phyloP scores from a whole-genome alignment of 2,113 vertebrate species.

The Myanophis thanlyinensis region DNA sequence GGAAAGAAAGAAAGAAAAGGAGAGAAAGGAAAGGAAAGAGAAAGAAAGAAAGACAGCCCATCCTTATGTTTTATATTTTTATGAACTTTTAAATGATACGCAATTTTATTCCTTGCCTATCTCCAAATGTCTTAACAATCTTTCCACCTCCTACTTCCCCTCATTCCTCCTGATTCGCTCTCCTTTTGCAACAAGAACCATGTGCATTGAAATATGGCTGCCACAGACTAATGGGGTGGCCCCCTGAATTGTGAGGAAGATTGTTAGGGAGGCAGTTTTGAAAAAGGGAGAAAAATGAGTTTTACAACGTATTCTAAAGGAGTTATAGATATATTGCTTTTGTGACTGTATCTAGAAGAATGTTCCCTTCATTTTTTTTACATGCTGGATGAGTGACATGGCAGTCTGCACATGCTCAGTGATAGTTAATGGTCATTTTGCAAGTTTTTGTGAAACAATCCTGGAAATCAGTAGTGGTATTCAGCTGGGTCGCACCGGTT shows the following conservation, averaged over 20 bases:
- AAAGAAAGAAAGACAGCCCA: background rate
- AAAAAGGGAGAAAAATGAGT: background rate
- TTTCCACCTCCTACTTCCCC: background rate
- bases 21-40: background rate
- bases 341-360: background rate
- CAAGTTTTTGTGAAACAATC: background rate
- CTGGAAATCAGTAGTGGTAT: too few relatives aligned
- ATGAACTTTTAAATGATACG: background rate
- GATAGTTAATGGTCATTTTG: background rate
- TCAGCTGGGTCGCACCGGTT: too few relatives aligned
- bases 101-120: background rate
- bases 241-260: background rate
- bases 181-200: background rate
- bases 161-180: background rate
- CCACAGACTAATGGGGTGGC: background rate
- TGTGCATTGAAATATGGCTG: background rate
- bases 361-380: background rate
- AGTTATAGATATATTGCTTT: too few relatives aligned
- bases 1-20: background rate
- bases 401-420: background rate
- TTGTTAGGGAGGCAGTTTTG: background rate
- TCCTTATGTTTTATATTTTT: background rate
- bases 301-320: background rate
- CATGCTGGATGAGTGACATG: background rate
- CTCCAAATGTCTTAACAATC: background rate